phyloP scores from a whole-genome alignment of 1,140 invertebrate species.

The Megalopta genalis region DNA sequence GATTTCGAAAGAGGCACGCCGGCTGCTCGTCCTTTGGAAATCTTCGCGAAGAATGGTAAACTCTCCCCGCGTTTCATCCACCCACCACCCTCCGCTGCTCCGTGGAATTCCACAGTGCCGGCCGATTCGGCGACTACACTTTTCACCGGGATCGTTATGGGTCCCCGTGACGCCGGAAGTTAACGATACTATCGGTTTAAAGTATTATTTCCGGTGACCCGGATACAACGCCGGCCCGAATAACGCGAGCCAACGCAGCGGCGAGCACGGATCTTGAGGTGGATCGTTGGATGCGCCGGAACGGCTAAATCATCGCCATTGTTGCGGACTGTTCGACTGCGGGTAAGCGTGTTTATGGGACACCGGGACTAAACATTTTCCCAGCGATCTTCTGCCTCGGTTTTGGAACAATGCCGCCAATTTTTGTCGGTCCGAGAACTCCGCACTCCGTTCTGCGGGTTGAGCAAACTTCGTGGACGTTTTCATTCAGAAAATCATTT shows the following conservation, averaged over 20 bases:
- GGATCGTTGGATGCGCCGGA: neutral
- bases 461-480: too few species aligned
- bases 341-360: neutral
- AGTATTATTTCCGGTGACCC: conserved; percentile 42
- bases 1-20: neutral
- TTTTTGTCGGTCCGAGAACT: too few species aligned
- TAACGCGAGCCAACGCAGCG: neutral
- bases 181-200: conserved; percentile 44
- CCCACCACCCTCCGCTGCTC: neutral
- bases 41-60: neutral
- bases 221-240: neutral
- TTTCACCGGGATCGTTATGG: neutral
- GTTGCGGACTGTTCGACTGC: neutral
- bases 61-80: neutral
- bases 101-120: neutral
- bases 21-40: neutral
- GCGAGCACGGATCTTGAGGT: neutral
- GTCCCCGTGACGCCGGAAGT: neutral
- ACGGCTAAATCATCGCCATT: neutral
- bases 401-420: too few species aligned
- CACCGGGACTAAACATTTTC: neutral
- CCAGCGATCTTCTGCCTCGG: too few species aligned
- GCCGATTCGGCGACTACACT: neutral
- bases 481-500: too few species aligned
- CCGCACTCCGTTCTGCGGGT: too few species aligned